phyloP scores from a whole-genome alignment of 2,797 vertebrate genomes.

The Oreochromis grahami region DNA sequence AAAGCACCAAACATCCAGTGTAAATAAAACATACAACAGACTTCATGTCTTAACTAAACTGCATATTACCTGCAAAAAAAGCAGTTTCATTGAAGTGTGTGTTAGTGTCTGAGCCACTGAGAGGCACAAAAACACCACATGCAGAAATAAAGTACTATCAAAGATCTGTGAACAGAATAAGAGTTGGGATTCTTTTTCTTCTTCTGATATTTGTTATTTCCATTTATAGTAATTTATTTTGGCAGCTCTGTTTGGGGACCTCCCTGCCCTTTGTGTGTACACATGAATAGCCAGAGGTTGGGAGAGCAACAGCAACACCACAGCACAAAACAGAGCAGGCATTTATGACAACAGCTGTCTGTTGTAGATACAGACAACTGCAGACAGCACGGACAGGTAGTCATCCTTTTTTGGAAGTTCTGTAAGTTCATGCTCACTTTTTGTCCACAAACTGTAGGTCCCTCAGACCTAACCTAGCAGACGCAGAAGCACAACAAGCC shows the following conservation, averaged over 20 bases:
- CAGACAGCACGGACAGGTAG: neutral
- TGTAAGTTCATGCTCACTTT: neutral
- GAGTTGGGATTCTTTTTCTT: neutral
- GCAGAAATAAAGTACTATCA: too few relatives aligned
- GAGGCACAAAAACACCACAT: neutral
- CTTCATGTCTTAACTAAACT: neutral
- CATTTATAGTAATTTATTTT: neutral
- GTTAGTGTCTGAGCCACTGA: neutral
- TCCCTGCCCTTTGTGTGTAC: neutral
- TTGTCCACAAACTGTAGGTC: rapidly evolving
- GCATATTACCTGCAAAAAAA: neutral
- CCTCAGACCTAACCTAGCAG: neutral
- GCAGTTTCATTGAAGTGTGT: too few relatives aligned
- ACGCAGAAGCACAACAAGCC: neutral
- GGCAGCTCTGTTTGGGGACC: neutral
- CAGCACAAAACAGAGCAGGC: neutral
- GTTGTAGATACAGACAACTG: neutral
- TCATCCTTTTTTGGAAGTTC: rapidly evolving
- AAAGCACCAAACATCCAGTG: neutral
- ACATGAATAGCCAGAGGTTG: neutral
- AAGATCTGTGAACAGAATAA: neutral
- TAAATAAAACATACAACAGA: neutral
- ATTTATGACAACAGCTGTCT: neutral
- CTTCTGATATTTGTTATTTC: neutral
- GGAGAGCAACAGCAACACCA: neutral